Conservation (phyloP, 1,140 invertebrate species). For the Ceratina australensis region DNA sequence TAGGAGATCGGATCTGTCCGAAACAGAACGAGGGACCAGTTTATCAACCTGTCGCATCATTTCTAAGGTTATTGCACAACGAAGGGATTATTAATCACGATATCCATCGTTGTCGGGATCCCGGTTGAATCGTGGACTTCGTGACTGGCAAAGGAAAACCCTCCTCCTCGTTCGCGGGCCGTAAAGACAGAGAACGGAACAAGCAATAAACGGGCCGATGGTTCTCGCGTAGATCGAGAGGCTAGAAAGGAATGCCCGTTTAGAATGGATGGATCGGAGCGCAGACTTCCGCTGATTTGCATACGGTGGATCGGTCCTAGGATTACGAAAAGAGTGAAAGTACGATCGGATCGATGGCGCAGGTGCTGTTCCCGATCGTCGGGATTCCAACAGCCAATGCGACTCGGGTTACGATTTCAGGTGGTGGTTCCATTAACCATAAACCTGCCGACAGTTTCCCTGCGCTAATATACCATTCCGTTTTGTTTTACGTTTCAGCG, state of each 20-base stretch:
- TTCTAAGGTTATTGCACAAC: background rate
- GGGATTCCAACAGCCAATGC: background rate
- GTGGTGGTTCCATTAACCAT: too few relatives aligned
- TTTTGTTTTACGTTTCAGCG: too few relatives aligned
- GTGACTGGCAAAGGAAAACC: background rate
- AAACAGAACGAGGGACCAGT: background rate
- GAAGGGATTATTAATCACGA: background rate
- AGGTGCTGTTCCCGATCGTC: slow-evolving; percentile 54
- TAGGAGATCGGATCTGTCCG: too few relatives aligned
- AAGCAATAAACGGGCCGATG: background rate
- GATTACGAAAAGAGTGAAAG: slow-evolving; percentile 61
- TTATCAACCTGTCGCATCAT: background rate
- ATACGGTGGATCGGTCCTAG: slow-evolving; percentile 11
- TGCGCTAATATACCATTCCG: too few relatives aligned
- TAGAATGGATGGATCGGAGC: background rate
- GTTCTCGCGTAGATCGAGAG: background rate
- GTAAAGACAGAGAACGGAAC: background rate
- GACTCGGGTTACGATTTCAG: too few relatives aligned
- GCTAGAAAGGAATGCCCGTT: background rate
- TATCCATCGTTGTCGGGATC: background rate
- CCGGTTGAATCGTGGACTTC: background rate
- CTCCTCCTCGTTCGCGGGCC: background rate
- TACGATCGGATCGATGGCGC: slow-evolving; percentile 11
- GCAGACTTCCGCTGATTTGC: slow-evolving; percentile 13
- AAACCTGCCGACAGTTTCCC: too few relatives aligned